Conservation (phyloP, 1,140 invertebrate genomes). For the Drosophila oshimai region DNA sequence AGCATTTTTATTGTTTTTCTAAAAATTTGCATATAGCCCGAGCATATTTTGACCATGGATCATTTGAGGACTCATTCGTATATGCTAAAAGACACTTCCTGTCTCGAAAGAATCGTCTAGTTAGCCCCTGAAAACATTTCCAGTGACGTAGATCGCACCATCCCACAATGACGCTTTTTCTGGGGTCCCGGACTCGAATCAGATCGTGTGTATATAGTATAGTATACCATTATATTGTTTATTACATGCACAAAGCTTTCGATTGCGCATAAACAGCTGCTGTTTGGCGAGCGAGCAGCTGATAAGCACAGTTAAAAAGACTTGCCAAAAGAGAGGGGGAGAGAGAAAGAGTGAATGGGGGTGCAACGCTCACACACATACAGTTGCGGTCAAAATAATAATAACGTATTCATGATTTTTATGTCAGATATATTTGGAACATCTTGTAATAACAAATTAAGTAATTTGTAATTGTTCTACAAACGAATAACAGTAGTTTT, state of each 20-base stretch:
- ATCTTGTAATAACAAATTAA: no score
- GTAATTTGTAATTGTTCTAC: no score
- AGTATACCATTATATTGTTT: slow-evolving; percentile 5
- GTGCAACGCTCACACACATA: not conserved
- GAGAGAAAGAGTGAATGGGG: slow-evolving; percentile 6
- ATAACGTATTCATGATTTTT: no score
- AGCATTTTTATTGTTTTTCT: not conserved
- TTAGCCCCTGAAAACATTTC: not conserved
- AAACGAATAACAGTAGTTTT: no score
- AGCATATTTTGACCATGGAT: slow-evolving; percentile 46
- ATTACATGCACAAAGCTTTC: slow-evolving; percentile 25
- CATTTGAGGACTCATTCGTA: slow-evolving; percentile 24
- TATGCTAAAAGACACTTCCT: slow-evolving; percentile 19
- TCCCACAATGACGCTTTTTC: not conserved
- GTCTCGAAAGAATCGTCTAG: slow-evolving; percentile 7
- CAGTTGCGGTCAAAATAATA: not conserved
- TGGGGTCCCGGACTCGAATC: not conserved
- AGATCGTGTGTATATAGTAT: not conserved
- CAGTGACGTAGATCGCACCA: slow-evolving; percentile 28
- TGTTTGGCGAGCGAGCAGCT: slow-evolving; percentile 51
- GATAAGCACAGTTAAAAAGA: slow-evolving; percentile 64
- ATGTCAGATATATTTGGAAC: no score
- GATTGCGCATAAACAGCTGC: slow-evolving; percentile 61
- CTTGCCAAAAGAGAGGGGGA: slow-evolving; percentile 12
- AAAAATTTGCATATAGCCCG: slow-evolving; percentile 2